Evolutionary conservation across 2,888 invertebrate species (phyloP).

Genomic region (Pachymerium ferrugineum): DNA sequence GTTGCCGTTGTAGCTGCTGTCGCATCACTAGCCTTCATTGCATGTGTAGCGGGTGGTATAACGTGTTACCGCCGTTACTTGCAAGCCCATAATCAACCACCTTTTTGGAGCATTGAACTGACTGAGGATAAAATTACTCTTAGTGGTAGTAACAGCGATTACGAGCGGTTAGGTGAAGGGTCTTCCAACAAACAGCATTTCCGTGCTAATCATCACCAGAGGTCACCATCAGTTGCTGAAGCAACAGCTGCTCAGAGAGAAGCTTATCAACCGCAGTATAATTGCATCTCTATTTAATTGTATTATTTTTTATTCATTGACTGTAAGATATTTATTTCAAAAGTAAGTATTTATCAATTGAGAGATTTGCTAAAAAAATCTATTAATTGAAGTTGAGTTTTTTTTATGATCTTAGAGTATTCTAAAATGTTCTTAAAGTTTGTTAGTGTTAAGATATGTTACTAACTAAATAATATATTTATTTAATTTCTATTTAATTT

Average conservation of each 20-base stretch:
- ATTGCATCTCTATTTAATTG: conserved; percentile 34
- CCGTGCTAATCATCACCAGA: background rate
- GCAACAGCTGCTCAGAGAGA: conserved; percentile 27
- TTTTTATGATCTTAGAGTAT: too few species aligned
- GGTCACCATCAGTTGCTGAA: conserved; percentile 29
- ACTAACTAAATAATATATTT: too few species aligned
- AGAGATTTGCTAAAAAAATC: background rate
- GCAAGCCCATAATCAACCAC: conserved; percentile 29
- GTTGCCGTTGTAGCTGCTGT: conserved; percentile 35
- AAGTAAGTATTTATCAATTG: background rate
- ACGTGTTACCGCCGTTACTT: conserved; percentile 31
- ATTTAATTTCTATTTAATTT: too few species aligned
- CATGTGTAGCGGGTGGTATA: conserved; percentile 33
- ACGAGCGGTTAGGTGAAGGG: conserved; percentile 34
- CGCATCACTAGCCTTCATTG: conserved; percentile 34
- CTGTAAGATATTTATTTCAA: background rate
- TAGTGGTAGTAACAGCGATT: conserved; percentile 32
- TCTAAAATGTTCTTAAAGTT: too few species aligned
- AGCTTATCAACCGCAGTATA: conserved; percentile 34
- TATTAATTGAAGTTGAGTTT: too few species aligned
- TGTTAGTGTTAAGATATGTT: too few species aligned
- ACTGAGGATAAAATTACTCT: conserved; percentile 35
- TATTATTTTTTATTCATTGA: background rate
- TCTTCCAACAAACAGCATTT: conserved; percentile 30
- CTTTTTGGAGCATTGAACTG: conserved; percentile 36